phyloP scores from a whole-genome alignment of 2,113 vertebrate species.

The Myodes glareolus region DNA sequence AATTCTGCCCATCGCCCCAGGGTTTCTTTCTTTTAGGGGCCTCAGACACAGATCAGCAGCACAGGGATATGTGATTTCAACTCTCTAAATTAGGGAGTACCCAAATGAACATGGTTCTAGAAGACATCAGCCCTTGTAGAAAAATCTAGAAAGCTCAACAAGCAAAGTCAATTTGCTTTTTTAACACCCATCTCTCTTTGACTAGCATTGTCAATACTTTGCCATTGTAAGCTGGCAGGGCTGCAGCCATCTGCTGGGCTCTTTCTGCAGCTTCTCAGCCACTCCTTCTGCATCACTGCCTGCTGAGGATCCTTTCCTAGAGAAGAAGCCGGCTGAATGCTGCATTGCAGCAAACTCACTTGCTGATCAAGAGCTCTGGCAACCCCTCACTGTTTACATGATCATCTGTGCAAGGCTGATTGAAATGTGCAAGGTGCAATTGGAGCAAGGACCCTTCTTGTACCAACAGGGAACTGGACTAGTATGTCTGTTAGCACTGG shows the following conservation, averaged over 20 bases:
- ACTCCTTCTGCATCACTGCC: slow-evolving; percentile 54
- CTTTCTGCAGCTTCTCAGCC: slow-evolving; percentile 63
- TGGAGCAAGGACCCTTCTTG: background rate
- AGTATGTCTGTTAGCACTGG: background rate
- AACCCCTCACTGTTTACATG: background rate
- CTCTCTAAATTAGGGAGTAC: background rate
- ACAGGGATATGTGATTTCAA: background rate
- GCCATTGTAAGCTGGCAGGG: background rate
- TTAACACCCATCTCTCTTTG: background rate
- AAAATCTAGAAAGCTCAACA: background rate
- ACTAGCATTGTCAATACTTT: background rate
- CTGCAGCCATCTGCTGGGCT: background rate
- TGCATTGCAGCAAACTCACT: slow-evolving; percentile 83
- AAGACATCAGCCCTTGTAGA: background rate
- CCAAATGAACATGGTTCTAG: background rate
- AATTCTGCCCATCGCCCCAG: background rate
- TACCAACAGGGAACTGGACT: background rate
- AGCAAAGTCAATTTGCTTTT: background rate
- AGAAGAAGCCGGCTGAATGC: slow-evolving; percentile 76
- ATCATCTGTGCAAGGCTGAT: background rate
- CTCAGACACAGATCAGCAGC: background rate
- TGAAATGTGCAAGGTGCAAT: background rate
- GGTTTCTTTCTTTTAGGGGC: background rate
- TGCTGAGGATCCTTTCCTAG: slow-evolving; percentile 69
- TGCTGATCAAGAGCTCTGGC: slow-evolving; percentile 50